Evolutionary conservation across 23 tunicate genomes (phyloP).

Genomic region (Ascidia mentula): DNA sequence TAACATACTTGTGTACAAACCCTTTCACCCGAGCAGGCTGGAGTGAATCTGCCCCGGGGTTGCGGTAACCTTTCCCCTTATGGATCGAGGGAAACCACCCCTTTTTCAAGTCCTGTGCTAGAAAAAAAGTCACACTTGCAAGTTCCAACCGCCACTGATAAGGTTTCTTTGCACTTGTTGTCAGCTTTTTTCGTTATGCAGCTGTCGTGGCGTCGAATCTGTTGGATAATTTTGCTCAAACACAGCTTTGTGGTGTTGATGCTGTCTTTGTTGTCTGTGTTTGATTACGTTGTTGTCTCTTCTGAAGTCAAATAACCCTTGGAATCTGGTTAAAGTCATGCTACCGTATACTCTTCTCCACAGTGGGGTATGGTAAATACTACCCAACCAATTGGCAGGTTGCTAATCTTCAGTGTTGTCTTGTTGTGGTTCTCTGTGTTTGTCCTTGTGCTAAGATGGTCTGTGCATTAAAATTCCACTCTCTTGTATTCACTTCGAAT

Average conservation of each 20-base stretch:
- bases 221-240: not conserved
- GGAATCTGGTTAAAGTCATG: too few relatives aligned
- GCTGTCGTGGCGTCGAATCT: not conserved
- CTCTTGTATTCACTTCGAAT: not conserved
- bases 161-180: too few relatives aligned
- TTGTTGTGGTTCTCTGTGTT: too few relatives aligned
- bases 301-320: too few relatives aligned
- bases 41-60: constrained; percentile 19
- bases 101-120: constrained; percentile 13
- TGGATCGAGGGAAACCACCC: constrained; percentile 32
- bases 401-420: too few relatives aligned
- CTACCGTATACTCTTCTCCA: too few relatives aligned
- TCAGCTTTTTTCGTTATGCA: too few relatives aligned
- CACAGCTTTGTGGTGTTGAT: not conserved
- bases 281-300: not conserved
- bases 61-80: constrained; percentile 20
- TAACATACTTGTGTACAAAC: not conserved
- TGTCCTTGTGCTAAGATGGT: too few relatives aligned
- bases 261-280: not conserved
- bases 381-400: too few relatives aligned
- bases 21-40: too few relatives aligned
- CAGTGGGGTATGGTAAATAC: too few relatives aligned
- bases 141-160: not conserved
- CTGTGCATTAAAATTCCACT: too few relatives aligned
- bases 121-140: not conserved